phyloP scores from a whole-genome alignment of 2,888 invertebrate genomes.

The Spisula solida region DNA sequence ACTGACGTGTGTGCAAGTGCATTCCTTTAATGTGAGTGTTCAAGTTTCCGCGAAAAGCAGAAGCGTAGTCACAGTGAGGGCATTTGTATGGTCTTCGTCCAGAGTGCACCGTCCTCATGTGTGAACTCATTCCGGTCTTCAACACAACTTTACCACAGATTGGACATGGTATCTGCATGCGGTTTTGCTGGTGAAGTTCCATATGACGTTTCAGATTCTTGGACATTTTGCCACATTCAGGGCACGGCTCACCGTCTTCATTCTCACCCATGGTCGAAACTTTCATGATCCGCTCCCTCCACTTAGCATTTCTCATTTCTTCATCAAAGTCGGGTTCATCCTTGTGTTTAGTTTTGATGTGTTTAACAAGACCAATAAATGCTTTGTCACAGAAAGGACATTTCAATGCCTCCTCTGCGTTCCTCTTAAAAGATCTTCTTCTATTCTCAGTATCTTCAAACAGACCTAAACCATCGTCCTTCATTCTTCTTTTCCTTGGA shows the following conservation, averaged over 20 bases:
- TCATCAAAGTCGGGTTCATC: constrained; percentile 85
- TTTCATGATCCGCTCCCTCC: constrained; percentile 85
- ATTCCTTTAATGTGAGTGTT: constrained; percentile 86
- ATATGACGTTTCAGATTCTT: constrained; percentile 85
- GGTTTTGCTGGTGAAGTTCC: constrained; percentile 85
- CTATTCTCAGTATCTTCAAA: constrained; percentile 84
- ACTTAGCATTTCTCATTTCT: constrained; percentile 85
- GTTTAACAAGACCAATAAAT: constrained; percentile 84
- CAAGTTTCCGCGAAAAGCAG: constrained; percentile 85
- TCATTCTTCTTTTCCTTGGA: constrained; percentile 71
- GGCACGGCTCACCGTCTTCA: constrained; percentile 82
- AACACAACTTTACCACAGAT: constrained; percentile 85
- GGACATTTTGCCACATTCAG: constrained; percentile 84
- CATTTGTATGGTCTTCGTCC: constrained; percentile 85
- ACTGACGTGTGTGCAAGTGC: constrained; percentile 85
- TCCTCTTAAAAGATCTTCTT: constrained; percentile 81
- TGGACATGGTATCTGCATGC: constrained; percentile 85
- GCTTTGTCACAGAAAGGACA: constrained; percentile 86
- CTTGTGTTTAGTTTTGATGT: constrained; percentile 84
- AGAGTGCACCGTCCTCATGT: constrained; percentile 85
- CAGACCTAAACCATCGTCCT: constrained; percentile 81
- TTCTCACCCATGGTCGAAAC: constrained; percentile 83
- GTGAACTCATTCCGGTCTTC: constrained; percentile 85
- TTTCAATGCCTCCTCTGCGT: constrained; percentile 85
- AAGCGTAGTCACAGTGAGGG: constrained; percentile 85